Conservation (phyloP, 1,140 invertebrate genomes). For the Rhagoletis pomonella region DNA sequence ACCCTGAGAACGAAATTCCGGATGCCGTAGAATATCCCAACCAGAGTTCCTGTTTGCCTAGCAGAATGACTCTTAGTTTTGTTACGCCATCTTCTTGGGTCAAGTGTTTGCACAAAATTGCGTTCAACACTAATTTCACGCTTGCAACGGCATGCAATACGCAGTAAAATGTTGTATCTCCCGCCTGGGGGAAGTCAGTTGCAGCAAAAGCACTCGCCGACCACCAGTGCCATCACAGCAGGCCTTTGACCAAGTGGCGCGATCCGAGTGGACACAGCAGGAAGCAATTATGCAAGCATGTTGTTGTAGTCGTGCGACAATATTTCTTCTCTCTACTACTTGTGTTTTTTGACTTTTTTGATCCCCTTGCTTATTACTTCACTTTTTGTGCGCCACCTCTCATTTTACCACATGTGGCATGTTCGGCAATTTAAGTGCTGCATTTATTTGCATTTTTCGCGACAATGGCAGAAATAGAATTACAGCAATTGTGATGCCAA, state of each 20-base stretch:
- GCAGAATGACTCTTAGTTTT: not conserved
- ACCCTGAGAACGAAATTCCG: too few relatives aligned
- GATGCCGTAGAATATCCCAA: not conserved
- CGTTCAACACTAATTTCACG: slow-evolving; percentile 42
- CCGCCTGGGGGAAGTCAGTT: slow-evolving; percentile 3
- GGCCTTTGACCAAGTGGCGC: slow-evolving; percentile 31
- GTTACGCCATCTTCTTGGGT: not conserved
- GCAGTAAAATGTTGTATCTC: slow-evolving; percentile 28
- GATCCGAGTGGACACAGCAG: slow-evolving; percentile 14
- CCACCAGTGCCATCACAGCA: not conserved
- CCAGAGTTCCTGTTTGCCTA: not conserved
- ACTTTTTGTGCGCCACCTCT: not conserved
- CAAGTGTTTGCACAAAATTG: slow-evolving; percentile 36
- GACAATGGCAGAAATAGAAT: slow-evolving; percentile 9
- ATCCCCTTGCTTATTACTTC: not conserved
- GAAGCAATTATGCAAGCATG: slow-evolving; percentile 27
- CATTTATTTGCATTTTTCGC: not conserved
- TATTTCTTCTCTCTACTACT: not conserved
- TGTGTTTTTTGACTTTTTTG: not conserved
- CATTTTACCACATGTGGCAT: slow-evolving; percentile 22
- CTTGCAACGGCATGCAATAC: slow-evolving; percentile 18
- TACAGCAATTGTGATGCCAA: slow-evolving; percentile 1
- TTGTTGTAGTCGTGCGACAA: slow-evolving; percentile 46
- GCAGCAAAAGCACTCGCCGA: not conserved
- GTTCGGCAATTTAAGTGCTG: slow-evolving; percentile 23